A percentile compares a stretch with the other conserved stretches of the same genome.
phyloP scores from a whole-genome alignment of 1,140 invertebrate genomes.

The Temnothorax longispinosus region DNA sequence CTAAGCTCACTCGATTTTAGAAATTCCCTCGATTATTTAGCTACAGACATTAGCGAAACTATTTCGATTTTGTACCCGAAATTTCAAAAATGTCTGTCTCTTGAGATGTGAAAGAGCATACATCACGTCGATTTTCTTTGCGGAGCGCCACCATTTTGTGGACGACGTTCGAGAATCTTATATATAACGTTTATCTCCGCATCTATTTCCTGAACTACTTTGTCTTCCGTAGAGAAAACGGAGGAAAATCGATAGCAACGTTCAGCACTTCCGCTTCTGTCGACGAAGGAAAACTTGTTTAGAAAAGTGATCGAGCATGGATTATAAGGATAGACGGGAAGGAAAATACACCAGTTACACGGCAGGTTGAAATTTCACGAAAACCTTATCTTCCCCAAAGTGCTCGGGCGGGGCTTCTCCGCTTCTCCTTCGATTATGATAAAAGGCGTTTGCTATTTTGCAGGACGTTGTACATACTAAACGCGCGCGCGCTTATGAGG shows the following conservation, averaged over 20 bases:
- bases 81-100: slow-evolving; percentile 24
- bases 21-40: slow-evolving; percentile 1
- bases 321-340: slow-evolving; percentile 31
- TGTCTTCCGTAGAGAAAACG: slow-evolving; percentile 13
- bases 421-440: background rate
- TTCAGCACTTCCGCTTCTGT: background rate
- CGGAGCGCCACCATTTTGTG: background rate
- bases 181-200: slow-evolving; percentile 48
- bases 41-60: background rate
- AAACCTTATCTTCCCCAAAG: slow-evolving; percentile 1
- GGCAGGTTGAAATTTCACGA: slow-evolving; percentile 35
- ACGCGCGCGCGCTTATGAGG: slow-evolving; percentile 29
- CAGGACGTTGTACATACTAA: slow-evolving; percentile 3
- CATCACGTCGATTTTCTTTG: background rate
- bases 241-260: slow-evolving; percentile 44
- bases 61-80: background rate
- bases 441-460: slow-evolving; percentile 29
- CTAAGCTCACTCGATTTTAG: slow-evolving; percentile 5
- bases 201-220: slow-evolving; percentile 44
- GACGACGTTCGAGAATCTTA: slow-evolving; percentile 24
- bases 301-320: slow-evolving; percentile 49
- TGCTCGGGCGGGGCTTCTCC: background rate
- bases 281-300: slow-evolving; percentile 41
- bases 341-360: slow-evolving; percentile 23
- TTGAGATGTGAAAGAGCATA: background rate